These are phyloP conservation scores for Oreochromis mossambicus DNA, from an alignment of 2,797 vertebrate species.

Conservation along the genomic window DNA sequence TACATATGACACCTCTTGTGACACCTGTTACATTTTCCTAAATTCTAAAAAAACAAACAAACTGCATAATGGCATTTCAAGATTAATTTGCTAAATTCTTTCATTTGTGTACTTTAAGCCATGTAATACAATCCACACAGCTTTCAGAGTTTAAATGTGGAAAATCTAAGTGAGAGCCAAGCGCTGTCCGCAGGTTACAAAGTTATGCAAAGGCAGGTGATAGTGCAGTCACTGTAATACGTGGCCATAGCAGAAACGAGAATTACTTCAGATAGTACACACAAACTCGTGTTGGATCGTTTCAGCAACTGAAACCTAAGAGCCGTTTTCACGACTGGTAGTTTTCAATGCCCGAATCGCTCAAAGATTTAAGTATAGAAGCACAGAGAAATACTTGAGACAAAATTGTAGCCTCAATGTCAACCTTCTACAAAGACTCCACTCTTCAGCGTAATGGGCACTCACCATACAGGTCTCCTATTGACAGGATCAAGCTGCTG, in stretches of 20 bases:
- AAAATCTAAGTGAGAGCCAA: not conserved
- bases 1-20: slow-evolving; percentile 21
- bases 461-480: slow-evolving; percentile 28
- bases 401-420: slow-evolving; percentile 36
- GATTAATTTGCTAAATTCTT: not conserved
- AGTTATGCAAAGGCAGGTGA: not conserved
- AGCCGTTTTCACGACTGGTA: not conserved
- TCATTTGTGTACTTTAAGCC: not conserved
- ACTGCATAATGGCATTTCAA: not conserved
- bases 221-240: not conserved
- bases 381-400: slow-evolving; percentile 24
- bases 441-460: slow-evolving; percentile 12
- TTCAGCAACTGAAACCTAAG: slow-evolving; percentile 5
- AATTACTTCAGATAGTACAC: not conserved
- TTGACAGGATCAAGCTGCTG: slow-evolving; percentile 21
- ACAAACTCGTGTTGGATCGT: not conserved
- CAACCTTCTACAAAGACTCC: not conserved
- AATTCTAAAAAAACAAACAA: not conserved
- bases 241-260: not conserved
- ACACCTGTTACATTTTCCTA: not conserved
- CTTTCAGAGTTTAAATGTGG: not conserved
- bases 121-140: not conserved
- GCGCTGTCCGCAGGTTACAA: not conserved
- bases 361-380: not conserved
- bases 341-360: not conserved